Evolutionary conservation across 64 coral and sea anemone genomes (phyloP), one percentile per base, ranked within the genome.

Genomic region (Cladopsammia gracilis): DNA sequence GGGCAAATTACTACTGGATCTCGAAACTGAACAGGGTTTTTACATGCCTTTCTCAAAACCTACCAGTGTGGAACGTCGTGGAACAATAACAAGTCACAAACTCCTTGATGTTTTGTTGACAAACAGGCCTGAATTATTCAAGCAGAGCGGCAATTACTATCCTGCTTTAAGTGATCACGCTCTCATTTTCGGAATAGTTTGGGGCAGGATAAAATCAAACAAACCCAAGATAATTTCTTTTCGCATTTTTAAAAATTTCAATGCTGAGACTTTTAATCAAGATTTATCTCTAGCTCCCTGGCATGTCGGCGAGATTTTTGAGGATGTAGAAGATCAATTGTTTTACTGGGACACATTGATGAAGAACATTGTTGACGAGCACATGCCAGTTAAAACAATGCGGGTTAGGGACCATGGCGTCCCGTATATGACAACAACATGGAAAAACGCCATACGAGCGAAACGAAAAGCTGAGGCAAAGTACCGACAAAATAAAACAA

Each of bases 191-290:
- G 61, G 87, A 13, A 43, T 86, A 1, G 4, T 89, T 13, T 68
- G 87, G 26, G 22, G 82, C n/a, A 89, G 73, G 73, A 84, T 95
- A 73, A 85, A 95, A 80, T 71, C 79, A 25, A 62, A 65, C 26
- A 58, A 58, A 26, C 79, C 87, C 2, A 94, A 71, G 81, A 74
- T 53, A 48, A 26, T 94, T 73, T 65, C 71, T n/a, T n/a, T n/a
- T n/a, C n/a, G n/a, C n/a, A 61, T 94, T 89, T 94, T 82, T n/a
- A 94, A 94, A 58, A 82, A 83, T 18, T 89, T 89, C 16, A 58
- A 94, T 66, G 22, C 24, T 3, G 62, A 85, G 5, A 0, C 12
- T 48, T 86, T 19, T n/a, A 70, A 86, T 10, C 64, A 34, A 15
- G 13, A 48, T 7, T 34, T 86, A 15, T n/a, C 20, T n/a, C 7